Conservation (phyloP, 2,797 vertebrate genomes). For the Anableps anableps region DNA sequence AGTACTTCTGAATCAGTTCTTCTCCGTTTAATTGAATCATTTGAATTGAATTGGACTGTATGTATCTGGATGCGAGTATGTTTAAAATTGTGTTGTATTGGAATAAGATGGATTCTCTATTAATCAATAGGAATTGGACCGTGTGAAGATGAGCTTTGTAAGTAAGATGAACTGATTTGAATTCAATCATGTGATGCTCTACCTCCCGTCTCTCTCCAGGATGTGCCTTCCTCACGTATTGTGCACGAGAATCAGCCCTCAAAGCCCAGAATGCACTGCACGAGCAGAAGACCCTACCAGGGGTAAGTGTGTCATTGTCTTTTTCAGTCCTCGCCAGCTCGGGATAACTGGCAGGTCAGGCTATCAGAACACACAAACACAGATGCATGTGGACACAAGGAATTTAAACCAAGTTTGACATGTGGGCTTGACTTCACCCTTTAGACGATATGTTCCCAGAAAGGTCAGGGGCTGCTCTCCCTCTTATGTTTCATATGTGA, state of each 20-base stretch:
- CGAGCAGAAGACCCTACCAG: constrained; percentile 93
- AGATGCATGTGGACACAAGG: constrained; percentile 34
- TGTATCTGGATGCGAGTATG: not conserved
- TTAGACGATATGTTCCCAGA: constrained; percentile 69
- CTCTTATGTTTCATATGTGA: constrained; percentile 77
- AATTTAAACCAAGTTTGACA: constrained; percentile 71
- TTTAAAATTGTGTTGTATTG: not conserved
- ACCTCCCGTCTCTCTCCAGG: constrained; percentile 72
- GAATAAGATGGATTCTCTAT: not conserved
- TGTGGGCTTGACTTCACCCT: constrained; percentile 63
- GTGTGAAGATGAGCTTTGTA: not conserved
- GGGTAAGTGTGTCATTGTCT: constrained; percentile 84
- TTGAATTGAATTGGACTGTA: not conserved
- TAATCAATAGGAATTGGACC: not conserved
- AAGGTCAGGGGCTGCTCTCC: constrained; percentile 72
- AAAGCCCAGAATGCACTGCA: constrained; percentile 94
- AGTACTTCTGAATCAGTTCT: not conserved
- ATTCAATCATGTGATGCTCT: constrained; percentile 3
- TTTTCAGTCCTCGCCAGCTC: constrained; percentile 26
- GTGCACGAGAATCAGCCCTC: constrained; percentile 91
- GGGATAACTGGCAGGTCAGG: constrained; percentile 30
- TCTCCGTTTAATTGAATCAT: not conserved
- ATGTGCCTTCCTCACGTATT: constrained; percentile 93
- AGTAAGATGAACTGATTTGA: not conserved
- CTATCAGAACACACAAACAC: constrained; percentile 36